Evolutionary conservation across 2,113 vertebrate genomes (phyloP).

Genomic region (Varanus salvator): DNA sequence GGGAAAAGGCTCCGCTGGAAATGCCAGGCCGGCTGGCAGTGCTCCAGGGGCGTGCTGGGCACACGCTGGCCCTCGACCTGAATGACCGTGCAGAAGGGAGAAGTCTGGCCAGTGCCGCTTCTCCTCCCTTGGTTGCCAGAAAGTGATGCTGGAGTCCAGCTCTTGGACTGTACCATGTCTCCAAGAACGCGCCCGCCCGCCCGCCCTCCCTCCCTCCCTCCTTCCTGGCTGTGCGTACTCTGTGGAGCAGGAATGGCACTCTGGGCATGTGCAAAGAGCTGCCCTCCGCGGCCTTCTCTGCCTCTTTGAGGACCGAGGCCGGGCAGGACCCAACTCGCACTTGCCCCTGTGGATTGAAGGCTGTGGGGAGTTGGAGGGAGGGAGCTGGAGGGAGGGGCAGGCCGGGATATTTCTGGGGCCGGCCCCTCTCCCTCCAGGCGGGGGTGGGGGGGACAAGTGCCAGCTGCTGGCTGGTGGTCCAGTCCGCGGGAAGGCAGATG

Average conservation of each 20-base stretch:
- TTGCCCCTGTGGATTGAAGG: background rate
- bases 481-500: slow-evolving; percentile 57
- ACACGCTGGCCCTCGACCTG: background rate
- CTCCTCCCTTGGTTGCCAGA: no score
- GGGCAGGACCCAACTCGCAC: no score
- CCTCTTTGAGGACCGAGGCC: background rate
- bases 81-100: background rate
- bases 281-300: no score
- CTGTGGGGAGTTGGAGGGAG: background rate
- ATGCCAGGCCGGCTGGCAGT: no score
- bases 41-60: no score
- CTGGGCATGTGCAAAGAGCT: background rate
- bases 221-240: background rate
- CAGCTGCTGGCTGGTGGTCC: background rate
- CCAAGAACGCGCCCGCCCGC: no score
- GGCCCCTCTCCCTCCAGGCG: background rate
- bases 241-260: no score
- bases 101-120: no score
- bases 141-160: background rate
- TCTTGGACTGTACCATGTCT: no score
- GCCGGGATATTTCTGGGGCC: background rate
- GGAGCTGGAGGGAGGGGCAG: background rate
- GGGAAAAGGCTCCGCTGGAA: background rate
- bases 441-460: slow-evolving; percentile 30
- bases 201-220: background rate